Conservation (phyloP, 2,888 invertebrate genomes). For the Aproaerema taeniolella region DNA sequence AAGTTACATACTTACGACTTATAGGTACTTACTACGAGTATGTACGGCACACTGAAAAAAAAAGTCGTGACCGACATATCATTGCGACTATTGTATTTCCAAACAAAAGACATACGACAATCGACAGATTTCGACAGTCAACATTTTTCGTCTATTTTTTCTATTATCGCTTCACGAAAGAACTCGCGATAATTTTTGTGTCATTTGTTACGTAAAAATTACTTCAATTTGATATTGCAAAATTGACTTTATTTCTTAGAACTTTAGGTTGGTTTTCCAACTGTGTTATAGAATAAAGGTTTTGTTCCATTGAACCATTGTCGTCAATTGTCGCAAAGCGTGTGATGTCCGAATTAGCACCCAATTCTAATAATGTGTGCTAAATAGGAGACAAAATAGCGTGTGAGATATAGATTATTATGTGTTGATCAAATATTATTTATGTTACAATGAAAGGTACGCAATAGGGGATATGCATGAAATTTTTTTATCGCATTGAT, state of each 20-base stretch:
- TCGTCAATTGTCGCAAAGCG: constrained; percentile 42
- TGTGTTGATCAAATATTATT: constrained; percentile 10
- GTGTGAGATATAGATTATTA: constrained; percentile 28
- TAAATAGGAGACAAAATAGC: constrained; percentile 29
- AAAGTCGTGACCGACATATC: constrained; percentile 41
- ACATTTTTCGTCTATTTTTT: constrained; percentile 19
- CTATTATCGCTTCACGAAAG: constrained; percentile 42
- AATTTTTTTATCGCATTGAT: no score
- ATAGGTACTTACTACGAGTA: no score
- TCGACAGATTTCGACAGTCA: constrained; percentile 29
- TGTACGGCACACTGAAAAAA: no score
- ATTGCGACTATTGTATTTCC: constrained; percentile 21
- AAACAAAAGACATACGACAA: constrained; percentile 49
- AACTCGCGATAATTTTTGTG: constrained; percentile 32
- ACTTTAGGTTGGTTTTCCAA: constrained; percentile 13
- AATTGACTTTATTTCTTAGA: background rate
- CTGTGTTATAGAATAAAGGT: constrained; percentile 11
- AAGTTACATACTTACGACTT: no score
- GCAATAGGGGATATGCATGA: no score
- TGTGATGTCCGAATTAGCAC: constrained; percentile 48
- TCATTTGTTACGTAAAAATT: constrained; percentile 26
- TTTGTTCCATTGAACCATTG: constrained; percentile 28
- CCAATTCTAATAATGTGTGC: constrained; percentile 17
- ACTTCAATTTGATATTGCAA: background rate
- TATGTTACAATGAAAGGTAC: no score